phyloP scores from a whole-genome alignment of 2,888 invertebrate genomes.

The Eupithecia pulchellata region DNA sequence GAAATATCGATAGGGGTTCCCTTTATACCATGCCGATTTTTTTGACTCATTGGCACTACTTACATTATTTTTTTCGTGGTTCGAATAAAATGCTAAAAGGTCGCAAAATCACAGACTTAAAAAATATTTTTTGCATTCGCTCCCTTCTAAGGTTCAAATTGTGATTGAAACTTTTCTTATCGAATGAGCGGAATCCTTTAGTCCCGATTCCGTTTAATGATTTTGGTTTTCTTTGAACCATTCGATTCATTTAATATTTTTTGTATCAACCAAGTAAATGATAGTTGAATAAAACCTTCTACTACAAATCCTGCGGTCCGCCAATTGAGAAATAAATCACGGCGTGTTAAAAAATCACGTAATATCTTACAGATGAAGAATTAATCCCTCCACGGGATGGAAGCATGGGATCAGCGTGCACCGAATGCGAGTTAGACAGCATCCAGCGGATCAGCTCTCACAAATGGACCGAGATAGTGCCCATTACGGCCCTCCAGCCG shows the following conservation, averaged over 20 bases:
- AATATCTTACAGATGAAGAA: constrained; percentile 69
- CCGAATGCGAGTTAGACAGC: constrained; percentile 71
- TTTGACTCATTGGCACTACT: neutral
- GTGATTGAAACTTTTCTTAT: neutral
- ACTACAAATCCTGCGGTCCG: neutral
- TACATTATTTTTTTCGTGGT: neutral
- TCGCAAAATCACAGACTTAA: neutral
- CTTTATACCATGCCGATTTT: neutral
- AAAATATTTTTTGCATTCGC: neutral
- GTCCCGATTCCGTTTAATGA: no score
- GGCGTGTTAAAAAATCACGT: constrained; percentile 6
- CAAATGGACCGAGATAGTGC: constrained; percentile 85
- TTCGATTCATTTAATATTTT: neutral
- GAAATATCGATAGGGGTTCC: neutral
- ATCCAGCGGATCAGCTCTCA: constrained; percentile 76
- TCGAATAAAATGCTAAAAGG: neutral
- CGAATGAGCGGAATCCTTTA: neutral
- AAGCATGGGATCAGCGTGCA: constrained; percentile 81
- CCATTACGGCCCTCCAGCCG: constrained; percentile 79
- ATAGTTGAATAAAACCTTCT: no score
- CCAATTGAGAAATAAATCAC: neutral
- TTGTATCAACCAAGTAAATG: no score
- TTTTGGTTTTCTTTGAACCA: neutral
- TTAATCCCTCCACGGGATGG: constrained; percentile 73
- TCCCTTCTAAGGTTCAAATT: neutral